phyloP scores from a whole-genome alignment of 2,888 invertebrate genomes.

The Hermaeophaga mercurialis region DNA sequence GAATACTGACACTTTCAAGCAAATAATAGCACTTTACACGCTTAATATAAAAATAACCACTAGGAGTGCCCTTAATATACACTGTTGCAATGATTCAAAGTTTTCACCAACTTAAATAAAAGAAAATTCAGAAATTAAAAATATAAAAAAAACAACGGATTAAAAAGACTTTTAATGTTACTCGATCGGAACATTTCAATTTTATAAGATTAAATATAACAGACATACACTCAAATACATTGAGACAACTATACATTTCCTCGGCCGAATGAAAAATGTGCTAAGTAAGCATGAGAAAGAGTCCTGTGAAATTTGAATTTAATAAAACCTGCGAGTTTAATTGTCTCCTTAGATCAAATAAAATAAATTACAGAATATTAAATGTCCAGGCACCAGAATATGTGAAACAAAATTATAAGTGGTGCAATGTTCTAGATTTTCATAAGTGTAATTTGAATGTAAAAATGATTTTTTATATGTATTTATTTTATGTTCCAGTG shows the following conservation, averaged over 20 bases:
- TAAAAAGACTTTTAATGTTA: slow-evolving; percentile 47
- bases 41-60: too few species aligned
- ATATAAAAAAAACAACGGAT: slow-evolving; percentile 25
- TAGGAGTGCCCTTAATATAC: too few species aligned
- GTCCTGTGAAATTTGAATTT: slow-evolving; percentile 26
- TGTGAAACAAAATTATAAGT: neutral
- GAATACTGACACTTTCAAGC: too few species aligned
- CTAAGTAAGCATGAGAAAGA: slow-evolving; percentile 30
- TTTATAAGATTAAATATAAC: slow-evolving; percentile 49
- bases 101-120: neutral
- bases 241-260: slow-evolving; percentile 48
- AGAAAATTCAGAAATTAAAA: neutral
- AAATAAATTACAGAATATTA: neutral
- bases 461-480: too few species aligned
- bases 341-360: slow-evolving; percentile 5
- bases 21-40: too few species aligned
- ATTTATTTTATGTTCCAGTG: too few species aligned
- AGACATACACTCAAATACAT: slow-evolving; percentile 50
- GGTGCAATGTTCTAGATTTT: too few species aligned
- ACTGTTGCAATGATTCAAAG: too few species aligned
- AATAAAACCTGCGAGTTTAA: slow-evolving; percentile 4
- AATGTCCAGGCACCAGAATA: neutral
- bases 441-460: too few species aligned
- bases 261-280: slow-evolving; percentile 38
- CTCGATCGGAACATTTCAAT: slow-evolving; percentile 48